Evolutionary conservation across 2,888 invertebrate genomes (phyloP).

Genomic region (Fragum sueziense): DNA sequence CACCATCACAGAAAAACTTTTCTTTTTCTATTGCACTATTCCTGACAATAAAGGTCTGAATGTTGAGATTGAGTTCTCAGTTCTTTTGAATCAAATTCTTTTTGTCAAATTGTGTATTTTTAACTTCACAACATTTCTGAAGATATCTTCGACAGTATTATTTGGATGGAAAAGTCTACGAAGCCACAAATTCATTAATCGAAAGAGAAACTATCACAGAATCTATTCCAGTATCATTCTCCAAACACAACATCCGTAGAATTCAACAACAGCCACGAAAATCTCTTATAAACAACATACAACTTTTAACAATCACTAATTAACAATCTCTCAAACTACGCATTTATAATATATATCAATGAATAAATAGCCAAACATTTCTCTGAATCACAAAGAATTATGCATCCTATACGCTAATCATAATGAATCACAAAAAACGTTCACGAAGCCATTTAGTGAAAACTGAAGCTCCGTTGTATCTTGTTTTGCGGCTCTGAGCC

Average conservation of each 20-base stretch:
- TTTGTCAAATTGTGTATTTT: neutral
- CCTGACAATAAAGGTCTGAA: no score
- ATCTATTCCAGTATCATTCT: no score
- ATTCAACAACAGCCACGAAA: no score
- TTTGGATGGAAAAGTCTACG: neutral
- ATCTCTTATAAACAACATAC: no score
- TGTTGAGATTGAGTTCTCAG: neutral
- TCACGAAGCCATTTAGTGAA: neutral
- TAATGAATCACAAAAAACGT: conserved; percentile 5
- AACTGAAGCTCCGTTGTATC: conserved; percentile 6
- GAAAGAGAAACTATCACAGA: no score
- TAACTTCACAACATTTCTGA: conserved; percentile 40
- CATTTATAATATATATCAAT: neutral
- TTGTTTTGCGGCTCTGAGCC: neutral
- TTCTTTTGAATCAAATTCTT: neutral
- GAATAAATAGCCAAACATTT: neutral
- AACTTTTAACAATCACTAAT: no score
- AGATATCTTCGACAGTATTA: conserved; percentile 21
- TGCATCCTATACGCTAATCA: neutral
- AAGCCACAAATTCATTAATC: no score
- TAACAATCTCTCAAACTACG: no score
- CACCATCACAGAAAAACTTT: no score
- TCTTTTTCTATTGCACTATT: no score
- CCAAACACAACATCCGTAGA: no score
- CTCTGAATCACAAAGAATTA: conserved; percentile 4